phyloP scores from a whole-genome alignment of 37 sponge, comb jelly and placozoan species.

The Amphimedon queenslandica region DNA sequence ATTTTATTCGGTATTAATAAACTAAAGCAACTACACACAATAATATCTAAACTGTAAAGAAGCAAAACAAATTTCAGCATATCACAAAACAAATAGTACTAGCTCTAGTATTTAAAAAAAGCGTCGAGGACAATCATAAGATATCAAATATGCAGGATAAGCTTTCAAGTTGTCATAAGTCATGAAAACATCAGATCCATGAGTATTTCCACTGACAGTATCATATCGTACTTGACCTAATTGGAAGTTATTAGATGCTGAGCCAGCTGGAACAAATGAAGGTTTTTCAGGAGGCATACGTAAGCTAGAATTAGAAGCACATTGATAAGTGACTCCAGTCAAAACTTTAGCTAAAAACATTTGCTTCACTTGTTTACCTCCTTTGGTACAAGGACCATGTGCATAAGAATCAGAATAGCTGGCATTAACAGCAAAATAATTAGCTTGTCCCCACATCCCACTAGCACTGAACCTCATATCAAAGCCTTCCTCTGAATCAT shows the following conservation, averaged over 20 bases:
- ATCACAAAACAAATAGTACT: too few species aligned
- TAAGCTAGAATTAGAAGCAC: constrained; percentile 25
- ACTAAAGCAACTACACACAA: too few species aligned
- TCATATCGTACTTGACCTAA: constrained; percentile 59
- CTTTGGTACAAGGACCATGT: constrained; percentile 9
- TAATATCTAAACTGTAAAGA: too few species aligned
- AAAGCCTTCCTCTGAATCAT: constrained; percentile 75
- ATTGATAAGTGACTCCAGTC: constrained; percentile 63
- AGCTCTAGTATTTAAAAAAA: too few species aligned
- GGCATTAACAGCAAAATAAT: constrained; percentile 89
- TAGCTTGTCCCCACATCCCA: constrained; percentile 85
- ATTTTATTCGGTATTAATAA: too few species aligned
- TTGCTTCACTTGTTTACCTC: constrained; percentile 36
- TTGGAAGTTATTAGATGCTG: constrained; percentile 15
- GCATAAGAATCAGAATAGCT: constrained; percentile 75
- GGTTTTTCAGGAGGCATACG: constrained; percentile 74
- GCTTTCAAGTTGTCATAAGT: constrained; percentile 80
- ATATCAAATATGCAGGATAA: constrained; percentile 82
- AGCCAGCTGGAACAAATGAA: background rate
- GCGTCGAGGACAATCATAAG: background rate
- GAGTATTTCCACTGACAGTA: constrained; percentile 74
- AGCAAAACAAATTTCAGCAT: too few species aligned
- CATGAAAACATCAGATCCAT: constrained; percentile 69
- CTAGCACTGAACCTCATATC: constrained; percentile 63
- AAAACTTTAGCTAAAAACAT: constrained; percentile 74